A percentile compares a stretch with the other conserved stretches of the same genome.
Conservation (phyloP, 2,113 vertebrate genomes). For the Chionis minor region DNA sequence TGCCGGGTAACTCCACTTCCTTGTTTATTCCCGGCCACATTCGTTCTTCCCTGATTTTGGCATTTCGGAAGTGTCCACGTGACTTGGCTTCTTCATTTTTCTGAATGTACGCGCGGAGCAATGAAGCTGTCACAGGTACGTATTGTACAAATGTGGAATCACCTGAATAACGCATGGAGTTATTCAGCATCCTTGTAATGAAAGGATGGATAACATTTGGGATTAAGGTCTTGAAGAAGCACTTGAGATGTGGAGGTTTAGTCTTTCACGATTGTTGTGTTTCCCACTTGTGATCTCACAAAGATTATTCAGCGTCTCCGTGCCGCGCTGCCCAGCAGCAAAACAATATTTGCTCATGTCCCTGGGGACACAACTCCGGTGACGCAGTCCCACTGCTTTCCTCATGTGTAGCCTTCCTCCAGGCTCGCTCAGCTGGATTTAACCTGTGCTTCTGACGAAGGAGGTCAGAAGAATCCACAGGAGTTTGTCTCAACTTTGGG, state of each 20-base stretch:
- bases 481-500: not conserved
- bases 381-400: not conserved
- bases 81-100: not conserved
- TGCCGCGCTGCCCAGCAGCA: not conserved
- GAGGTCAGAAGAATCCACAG: not conserved
- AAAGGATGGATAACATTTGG: not conserved
- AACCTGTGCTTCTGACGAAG: not conserved
- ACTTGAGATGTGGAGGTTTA: not conserved
- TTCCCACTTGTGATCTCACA: not conserved
- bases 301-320: not conserved
- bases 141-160: not conserved
- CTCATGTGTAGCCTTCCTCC: not conserved
- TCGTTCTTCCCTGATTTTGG: not conserved
- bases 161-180: rapidly evolving
- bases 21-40: not conserved
- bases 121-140: rapidly evolving
- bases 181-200: not conserved
- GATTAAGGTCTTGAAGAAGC: not conserved
- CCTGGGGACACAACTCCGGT: not conserved
- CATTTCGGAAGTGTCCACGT: not conserved
- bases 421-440: not conserved
- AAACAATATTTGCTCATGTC: too few species aligned
- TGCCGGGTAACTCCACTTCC: not conserved
- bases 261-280: not conserved
- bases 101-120: not conserved